Percentiles rank a stretch among this genome's conserved stretches.
phyloP scores from a whole-genome alignment of 2,113 vertebrate species.

The Bubo bubo region DNA sequence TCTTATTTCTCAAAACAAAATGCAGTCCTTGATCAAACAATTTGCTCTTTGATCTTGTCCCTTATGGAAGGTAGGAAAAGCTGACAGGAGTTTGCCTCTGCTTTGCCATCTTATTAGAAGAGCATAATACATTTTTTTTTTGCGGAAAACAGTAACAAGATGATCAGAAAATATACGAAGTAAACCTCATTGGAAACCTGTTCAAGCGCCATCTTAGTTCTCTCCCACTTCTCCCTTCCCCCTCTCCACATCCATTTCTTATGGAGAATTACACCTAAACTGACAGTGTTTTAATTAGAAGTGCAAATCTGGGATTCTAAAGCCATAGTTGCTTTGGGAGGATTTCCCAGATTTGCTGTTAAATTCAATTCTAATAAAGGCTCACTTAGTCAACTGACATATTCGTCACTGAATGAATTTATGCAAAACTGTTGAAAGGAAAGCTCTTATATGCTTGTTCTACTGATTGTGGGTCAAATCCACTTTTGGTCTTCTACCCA shows the following conservation, averaged over 20 bases:
- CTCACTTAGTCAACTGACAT: slow-evolving; percentile 54
- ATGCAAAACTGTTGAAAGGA: slow-evolving; percentile 19
- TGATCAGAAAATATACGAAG: slow-evolving; percentile 23
- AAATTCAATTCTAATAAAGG: slow-evolving; percentile 55
- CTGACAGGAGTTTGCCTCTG: slow-evolving; percentile 21
- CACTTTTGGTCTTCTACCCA: slow-evolving; percentile 15
- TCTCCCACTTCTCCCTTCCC: slow-evolving; percentile 12
- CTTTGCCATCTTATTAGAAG: slow-evolving; percentile 39
- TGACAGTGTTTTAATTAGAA: slow-evolving; percentile 74
- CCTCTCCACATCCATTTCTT: slow-evolving; percentile 21
- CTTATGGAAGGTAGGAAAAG: neutral
- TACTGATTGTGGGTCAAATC: slow-evolving; percentile 34
- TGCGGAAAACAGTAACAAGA: slow-evolving; percentile 33
- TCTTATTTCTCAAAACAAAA: slow-evolving; percentile 54
- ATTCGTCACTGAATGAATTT: slow-evolving; percentile 45
- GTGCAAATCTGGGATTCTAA: slow-evolving; percentile 60
- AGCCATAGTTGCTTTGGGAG: slow-evolving; percentile 46
- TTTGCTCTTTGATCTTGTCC: slow-evolving; percentile 67
- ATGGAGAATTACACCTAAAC: slow-evolving; percentile 52
- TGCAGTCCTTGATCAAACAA: slow-evolving; percentile 13
- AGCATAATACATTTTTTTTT: neutral
- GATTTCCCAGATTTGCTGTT: slow-evolving; percentile 69
- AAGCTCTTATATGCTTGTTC: neutral
- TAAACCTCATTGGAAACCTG: slow-evolving; percentile 28
- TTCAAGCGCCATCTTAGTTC: neutral